Base-by-base conservation (phyloP, 2,113 vertebrate species). In the Axis porcinus region DNA sequence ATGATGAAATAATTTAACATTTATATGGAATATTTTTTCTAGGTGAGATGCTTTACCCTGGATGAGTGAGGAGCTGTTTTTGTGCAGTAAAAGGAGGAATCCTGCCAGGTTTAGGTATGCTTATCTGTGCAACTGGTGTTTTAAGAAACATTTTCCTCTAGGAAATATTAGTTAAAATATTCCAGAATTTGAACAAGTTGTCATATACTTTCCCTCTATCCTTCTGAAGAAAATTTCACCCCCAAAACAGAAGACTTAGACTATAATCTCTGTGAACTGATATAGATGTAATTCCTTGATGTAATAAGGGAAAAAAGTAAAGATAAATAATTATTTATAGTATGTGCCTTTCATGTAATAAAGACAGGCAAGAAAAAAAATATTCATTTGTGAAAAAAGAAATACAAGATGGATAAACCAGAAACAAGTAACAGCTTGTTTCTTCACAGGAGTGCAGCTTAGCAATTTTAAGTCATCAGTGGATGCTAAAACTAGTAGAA, bases 221-320 rank as follows among this genome's bases (percentile, higher is more conserved):
- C 52, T 95, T 78, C 50, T 94, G 45, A 83, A 84, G 74, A 96
- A 92, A 84, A 74, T 93, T 62, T 91, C 12, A 93, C 89, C 43
- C 23, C n/a, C 19, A 7, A 67, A 92, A 57, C 19, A 83, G 54
- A 84, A 92, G 57, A 50, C 16, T 82, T 57, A 55, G 91, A 86
- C 33, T 33, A 12, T 64, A 82, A 19, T 82, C 17, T 87, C 79
- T 64, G 10, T 95, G 86, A 91, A 47, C 28, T 74, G n/a, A 33
- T 23, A 57, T 67, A 33, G 36, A 88, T 40, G 64, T 84, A 17
- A 6, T 92, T 93, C 54, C 6, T 57, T 84, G 54, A 19, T 16
- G 3, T 82, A 47, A 58, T 84, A 57, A 93, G 9, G 90, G 33
- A 78, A 87, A 89, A 94, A 74, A 33, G 3, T 33, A 79, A 97